These are phyloP conservation scores for Phaetusa simplex DNA, from an alignment of 2,113 vertebrate species.

Conservation along the genomic window DNA sequence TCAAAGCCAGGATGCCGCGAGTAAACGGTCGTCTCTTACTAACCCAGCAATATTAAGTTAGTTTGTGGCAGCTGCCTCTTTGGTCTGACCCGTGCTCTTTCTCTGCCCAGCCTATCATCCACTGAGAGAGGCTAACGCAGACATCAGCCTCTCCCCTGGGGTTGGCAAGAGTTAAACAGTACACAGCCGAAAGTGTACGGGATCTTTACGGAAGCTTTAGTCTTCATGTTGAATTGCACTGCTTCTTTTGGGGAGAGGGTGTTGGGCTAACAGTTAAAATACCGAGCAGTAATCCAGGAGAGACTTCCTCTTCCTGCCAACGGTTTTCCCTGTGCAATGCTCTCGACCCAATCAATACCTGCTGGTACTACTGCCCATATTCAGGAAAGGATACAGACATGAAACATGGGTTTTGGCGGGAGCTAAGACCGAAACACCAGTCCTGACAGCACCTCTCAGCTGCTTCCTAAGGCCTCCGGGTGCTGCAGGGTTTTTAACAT, in stretches of 20 bases:
- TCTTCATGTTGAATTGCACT: background rate
- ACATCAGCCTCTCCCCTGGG: background rate
- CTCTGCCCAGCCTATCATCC: background rate
- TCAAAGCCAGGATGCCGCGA: background rate
- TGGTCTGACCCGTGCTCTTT: background rate
- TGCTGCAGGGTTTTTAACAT: background rate
- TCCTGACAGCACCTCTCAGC: background rate
- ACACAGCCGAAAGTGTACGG: background rate
- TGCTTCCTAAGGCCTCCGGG: background rate
- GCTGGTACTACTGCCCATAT: background rate
- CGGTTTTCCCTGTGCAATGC: background rate
- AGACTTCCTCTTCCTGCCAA: background rate
- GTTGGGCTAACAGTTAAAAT: background rate
- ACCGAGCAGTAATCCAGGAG: background rate
- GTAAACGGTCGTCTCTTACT: background rate
- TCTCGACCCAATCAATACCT: background rate
- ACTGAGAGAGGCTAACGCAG: background rate
- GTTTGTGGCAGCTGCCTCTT: background rate
- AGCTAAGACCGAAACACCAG: background rate
- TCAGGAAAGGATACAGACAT: background rate
- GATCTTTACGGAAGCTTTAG: background rate
- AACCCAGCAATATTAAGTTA: background rate
- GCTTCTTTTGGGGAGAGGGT: background rate
- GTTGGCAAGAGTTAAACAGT: background rate
- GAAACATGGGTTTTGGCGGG: rapidly evolving